A percentile compares a stretch with the other conserved stretches of the same genome.
Evolutionary conservation across 2,888 invertebrate genomes (phyloP).

Genomic region (Ichneumon xanthorius): DNA sequence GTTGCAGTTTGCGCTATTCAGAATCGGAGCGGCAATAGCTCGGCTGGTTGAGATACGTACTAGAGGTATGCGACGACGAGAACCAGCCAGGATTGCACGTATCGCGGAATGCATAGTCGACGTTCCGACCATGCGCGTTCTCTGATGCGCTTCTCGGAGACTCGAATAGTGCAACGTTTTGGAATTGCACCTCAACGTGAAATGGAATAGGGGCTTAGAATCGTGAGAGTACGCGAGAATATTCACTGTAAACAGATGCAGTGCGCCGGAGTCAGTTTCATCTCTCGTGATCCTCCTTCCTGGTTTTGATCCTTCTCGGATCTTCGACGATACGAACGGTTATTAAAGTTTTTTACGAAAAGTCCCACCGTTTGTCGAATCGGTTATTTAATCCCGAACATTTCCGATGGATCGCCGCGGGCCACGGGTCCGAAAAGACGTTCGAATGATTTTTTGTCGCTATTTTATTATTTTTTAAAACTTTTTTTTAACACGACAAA

Average conservation of each 20-base stretch:
- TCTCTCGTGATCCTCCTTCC: neutral
- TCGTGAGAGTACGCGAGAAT: neutral
- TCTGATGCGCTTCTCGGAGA: constrained; percentile 45
- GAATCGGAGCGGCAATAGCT: constrained; percentile 23
- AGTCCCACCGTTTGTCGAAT: neutral
- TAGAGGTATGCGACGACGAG: constrained; percentile 33
- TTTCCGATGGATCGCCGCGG: too few species aligned
- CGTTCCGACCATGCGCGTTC: constrained; percentile 32
- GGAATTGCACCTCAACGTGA: constrained; percentile 12
- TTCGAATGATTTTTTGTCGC: too few species aligned
- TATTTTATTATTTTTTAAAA: neutral
- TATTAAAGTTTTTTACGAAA: neutral
- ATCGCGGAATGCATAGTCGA: constrained; percentile 42
- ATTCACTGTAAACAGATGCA: constrained; percentile 12
- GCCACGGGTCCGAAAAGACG: too few species aligned
- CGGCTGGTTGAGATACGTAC: constrained; percentile 18
- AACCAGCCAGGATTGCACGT: constrained; percentile 33
- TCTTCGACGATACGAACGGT: neutral
- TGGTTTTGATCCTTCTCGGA: neutral
- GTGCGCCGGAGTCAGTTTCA: neutral
- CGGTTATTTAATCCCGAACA: neutral
- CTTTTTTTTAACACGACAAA: neutral
- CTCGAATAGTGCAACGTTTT: constrained; percentile 45
- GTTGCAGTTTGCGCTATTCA: constrained; percentile 35
- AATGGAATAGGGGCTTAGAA: constrained; percentile 10